phyloP scores from a whole-genome alignment of 92 coral and sea anemone species.

The Montipora capitata region DNA sequence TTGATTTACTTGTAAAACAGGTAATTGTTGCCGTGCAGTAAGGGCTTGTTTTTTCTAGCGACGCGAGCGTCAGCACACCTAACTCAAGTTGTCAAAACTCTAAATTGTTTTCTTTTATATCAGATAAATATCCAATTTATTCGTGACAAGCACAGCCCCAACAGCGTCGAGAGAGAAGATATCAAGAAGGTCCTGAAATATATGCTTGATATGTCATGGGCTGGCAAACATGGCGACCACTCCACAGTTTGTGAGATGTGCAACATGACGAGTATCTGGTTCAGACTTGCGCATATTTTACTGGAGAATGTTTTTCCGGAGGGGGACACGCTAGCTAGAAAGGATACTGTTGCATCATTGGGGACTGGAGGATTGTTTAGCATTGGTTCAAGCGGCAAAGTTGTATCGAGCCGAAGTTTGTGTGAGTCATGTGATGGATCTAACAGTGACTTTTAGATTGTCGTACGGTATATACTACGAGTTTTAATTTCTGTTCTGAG shows the following conservation, averaged over 20 bases:
- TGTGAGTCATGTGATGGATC: constrained; percentile 35
- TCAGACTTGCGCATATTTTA: constrained; percentile 89
- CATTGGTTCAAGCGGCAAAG: constrained; percentile 74
- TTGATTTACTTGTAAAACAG: constrained; percentile 98
- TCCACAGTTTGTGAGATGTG: constrained; percentile 91
- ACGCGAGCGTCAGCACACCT: too few species aligned
- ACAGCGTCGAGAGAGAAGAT: constrained; percentile 86
- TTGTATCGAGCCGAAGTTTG: constrained; percentile 84
- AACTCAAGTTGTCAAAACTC: too few species aligned
- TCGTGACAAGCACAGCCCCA: constrained; percentile 84
- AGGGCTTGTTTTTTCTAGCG: too few species aligned
- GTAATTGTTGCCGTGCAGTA: constrained; percentile 17
- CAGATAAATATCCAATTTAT: constrained; percentile 92
- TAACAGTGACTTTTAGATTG: not conserved
- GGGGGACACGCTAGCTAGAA: constrained; percentile 59
- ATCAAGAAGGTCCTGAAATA: constrained; percentile 85
- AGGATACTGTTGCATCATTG: constrained; percentile 73
- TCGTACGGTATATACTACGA: too few species aligned
- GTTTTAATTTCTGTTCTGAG: too few species aligned
- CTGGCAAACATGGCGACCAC: constrained; percentile 91
- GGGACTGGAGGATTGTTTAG: constrained; percentile 77
- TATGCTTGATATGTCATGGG: constrained; percentile 96
- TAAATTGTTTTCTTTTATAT: not conserved
- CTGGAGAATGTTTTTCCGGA: constrained; percentile 90
- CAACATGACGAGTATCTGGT: constrained; percentile 95